Percentiles rank a stretch among this genome's conserved stretches.
These are phyloP conservation scores for Perdita meconis DNA, from an alignment of 2,888 invertebrate species.

Conservation along the genomic window DNA sequence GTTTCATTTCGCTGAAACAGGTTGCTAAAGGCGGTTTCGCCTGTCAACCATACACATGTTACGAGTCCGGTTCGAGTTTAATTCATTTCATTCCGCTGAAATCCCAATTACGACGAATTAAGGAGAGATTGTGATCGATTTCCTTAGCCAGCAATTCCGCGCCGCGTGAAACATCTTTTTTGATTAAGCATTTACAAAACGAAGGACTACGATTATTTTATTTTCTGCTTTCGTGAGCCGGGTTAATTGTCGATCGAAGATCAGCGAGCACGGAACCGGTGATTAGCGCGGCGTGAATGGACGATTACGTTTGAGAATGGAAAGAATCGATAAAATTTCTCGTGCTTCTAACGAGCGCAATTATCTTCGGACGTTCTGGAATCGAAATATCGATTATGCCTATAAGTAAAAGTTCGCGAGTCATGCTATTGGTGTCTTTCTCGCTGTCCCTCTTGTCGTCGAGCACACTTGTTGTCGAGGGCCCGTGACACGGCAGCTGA, in stretches of 20 bases:
- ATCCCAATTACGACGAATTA: not conserved
- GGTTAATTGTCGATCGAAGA: constrained; percentile 40
- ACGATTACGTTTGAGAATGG: constrained; percentile 47
- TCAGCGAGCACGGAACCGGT: constrained; percentile 34
- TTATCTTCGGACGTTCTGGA: constrained; percentile 45
- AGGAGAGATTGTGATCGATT: not conserved
- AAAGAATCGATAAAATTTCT: constrained; percentile 56
- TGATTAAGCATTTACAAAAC: not conserved
- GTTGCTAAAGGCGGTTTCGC: not conserved
- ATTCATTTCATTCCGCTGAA: not conserved
- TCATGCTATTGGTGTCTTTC: constrained; percentile 47
- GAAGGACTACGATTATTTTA: constrained; percentile 18
- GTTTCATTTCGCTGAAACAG: not conserved
- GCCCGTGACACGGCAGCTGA: constrained; percentile 44
- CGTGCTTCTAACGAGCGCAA: constrained; percentile 53
- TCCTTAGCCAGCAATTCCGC: not conserved
- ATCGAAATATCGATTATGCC: constrained; percentile 63
- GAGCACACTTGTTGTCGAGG: constrained; percentile 52
- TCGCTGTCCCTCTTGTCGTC: constrained; percentile 47
- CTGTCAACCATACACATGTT: not conserved
- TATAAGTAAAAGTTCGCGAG: constrained; percentile 37
- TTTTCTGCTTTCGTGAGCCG: constrained; percentile 27
- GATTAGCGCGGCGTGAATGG: constrained; percentile 50
- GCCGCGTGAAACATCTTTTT: not conserved
- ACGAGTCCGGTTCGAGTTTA: constrained; percentile 1